Percentiles rank a stretch among this genome's conserved stretches.
Conservation (phyloP, 2,797 vertebrate species). For the Coendou prehensilis region DNA sequence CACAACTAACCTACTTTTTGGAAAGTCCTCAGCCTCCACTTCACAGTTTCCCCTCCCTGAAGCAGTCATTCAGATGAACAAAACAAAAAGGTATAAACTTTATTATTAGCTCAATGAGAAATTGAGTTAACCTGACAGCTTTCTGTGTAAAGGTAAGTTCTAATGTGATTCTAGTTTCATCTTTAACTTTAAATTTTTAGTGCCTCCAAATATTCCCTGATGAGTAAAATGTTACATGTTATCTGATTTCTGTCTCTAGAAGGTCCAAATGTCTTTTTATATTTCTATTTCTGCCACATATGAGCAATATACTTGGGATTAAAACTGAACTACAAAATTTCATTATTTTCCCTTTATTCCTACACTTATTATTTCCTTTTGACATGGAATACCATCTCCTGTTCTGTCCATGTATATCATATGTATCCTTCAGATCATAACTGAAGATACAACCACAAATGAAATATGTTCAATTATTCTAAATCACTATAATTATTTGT, state of each 20-base stretch:
- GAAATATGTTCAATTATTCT: not conserved
- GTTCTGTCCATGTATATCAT: not conserved
- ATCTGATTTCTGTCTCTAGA: not conserved
- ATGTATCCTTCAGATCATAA: not conserved
- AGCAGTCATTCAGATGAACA: not conserved
- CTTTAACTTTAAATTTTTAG: conserved; percentile 19
- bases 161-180: conserved; percentile 12
- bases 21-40: conserved; percentile 57
- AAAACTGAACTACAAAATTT: conserved; percentile 42
- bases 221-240: conserved; percentile 1
- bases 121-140: not conserved
- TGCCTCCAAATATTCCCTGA: not conserved
- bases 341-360: not conserved
- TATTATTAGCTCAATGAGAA: not conserved
- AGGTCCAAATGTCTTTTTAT: not conserved
- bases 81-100: not conserved
- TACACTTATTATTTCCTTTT: not conserved
- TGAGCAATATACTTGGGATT: not conserved
- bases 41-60: not conserved
- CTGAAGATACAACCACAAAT: not conserved
- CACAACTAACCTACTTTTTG: conserved; percentile 11
- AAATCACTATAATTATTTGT: not conserved
- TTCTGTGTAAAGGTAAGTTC: not conserved
- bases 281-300: conserved; percentile 34
- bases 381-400: not conserved